phyloP scores from a whole-genome alignment of 2,888 invertebrate genomes.

The Hoplodrina ambigua region DNA sequence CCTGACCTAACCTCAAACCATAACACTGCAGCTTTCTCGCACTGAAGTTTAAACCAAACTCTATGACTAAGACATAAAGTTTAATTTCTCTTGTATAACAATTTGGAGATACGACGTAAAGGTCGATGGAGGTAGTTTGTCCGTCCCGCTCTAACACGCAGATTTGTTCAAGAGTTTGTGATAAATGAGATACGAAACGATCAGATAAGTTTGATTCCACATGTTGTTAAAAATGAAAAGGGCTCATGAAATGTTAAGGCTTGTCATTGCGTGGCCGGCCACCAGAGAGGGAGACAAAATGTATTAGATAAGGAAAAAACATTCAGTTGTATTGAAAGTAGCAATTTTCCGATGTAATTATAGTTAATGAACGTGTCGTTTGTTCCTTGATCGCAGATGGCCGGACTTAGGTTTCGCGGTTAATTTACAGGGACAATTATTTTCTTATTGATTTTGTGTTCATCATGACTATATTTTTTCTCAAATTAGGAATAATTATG shows the following conservation, averaged over 20 bases:
- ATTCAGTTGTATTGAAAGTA: slow-evolving; percentile 14
- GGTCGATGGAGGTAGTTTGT: slow-evolving; percentile 8
- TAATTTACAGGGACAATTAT: not conserved
- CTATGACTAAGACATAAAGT: slow-evolving; percentile 21
- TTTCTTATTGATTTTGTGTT: not conserved
- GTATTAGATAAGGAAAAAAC: slow-evolving; percentile 32
- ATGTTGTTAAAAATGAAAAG: slow-evolving; percentile 43
- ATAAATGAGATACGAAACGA: slow-evolving; percentile 53
- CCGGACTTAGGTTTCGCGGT: not conserved
- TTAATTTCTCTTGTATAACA: slow-evolving; percentile 4
- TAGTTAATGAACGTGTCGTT: slow-evolving; percentile 19
- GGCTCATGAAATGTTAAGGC: slow-evolving; percentile 21
- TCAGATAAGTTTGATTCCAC: slow-evolving; percentile 53
- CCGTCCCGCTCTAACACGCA: slow-evolving; percentile 47
- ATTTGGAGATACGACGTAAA: slow-evolving; percentile 24
- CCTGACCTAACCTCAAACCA: slow-evolving; percentile 53
- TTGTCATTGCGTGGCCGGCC: not conserved
- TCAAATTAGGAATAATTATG: not conserved
- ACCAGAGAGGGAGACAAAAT: slow-evolving; percentile 12
- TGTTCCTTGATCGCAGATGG: slow-evolving; percentile 31
- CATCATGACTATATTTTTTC: no score
- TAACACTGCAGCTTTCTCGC: slow-evolving; percentile 2
- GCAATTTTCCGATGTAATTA: slow-evolving; percentile 40
- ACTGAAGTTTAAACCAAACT: slow-evolving; percentile 28
- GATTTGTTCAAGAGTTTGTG: slow-evolving; percentile 52